Conservation (phyloP, 2,888 invertebrate species). For the Volucella zonaria region DNA sequence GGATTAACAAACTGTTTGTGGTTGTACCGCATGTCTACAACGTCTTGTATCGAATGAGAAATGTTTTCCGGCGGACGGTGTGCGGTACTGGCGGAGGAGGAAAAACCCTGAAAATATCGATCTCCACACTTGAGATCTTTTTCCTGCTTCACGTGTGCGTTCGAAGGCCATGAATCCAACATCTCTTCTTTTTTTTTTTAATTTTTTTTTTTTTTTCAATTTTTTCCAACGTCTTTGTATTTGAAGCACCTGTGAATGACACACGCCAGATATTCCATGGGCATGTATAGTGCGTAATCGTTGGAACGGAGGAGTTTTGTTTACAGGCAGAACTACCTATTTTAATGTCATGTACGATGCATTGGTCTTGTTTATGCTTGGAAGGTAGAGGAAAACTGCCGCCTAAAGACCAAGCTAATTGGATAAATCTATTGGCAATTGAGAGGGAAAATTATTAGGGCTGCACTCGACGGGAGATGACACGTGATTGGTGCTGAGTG, state of each 20-base stretch:
- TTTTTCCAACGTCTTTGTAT: constrained; percentile 46
- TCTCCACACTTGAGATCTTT: constrained; percentile 60
- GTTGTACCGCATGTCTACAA: constrained; percentile 65
- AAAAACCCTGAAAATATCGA: constrained; percentile 48
- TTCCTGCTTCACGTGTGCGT: constrained; percentile 46
- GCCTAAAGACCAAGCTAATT: constrained; percentile 60
- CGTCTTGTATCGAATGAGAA: constrained; percentile 59
- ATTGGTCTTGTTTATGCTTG: constrained; percentile 51
- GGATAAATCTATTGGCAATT: constrained; percentile 65
- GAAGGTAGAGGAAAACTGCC: constrained; percentile 42
- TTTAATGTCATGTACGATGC: constrained; percentile 62
- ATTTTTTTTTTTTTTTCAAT: background rate
- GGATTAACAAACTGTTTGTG: constrained; percentile 67
- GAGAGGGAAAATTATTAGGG: constrained; percentile 58
- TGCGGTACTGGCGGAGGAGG: background rate
- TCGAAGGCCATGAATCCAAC: constrained; percentile 46
- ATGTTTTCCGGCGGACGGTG: constrained; percentile 58
- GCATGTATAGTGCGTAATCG: constrained; percentile 41
- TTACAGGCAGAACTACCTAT: constrained; percentile 56
- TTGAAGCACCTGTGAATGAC: constrained; percentile 74
- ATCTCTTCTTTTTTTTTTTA: constrained; percentile 12
- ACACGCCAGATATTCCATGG: constrained; percentile 64
- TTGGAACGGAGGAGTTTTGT: constrained; percentile 39
- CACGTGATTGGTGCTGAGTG: constrained; percentile 67
- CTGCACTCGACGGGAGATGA: constrained; percentile 65